Conservation (phyloP, 2,113 vertebrate genomes). For the Myotis yumanensis region DNA sequence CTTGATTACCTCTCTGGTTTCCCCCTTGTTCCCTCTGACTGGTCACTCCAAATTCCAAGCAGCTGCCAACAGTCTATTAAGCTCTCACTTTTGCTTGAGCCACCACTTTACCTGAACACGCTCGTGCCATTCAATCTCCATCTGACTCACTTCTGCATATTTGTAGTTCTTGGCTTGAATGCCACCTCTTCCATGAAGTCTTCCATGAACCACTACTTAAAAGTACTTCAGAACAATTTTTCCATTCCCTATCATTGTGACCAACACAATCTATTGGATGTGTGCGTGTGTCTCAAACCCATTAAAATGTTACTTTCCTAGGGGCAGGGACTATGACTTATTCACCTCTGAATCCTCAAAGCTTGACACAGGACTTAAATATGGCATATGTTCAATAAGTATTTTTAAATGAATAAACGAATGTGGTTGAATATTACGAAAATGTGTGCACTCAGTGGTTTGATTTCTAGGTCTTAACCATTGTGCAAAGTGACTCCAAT, state of each 20-base stretch:
- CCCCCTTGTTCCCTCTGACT: background rate
- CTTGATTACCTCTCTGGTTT: background rate
- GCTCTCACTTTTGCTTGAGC: background rate
- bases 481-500: background rate
- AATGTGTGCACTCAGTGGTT: background rate
- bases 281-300: background rate
- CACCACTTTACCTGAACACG: background rate
- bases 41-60: background rate
- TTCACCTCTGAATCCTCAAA: conserved; percentile 24
- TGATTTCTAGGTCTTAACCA: conserved; percentile 9
- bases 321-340: background rate
- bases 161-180: background rate
- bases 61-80: background rate
- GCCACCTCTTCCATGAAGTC: background rate
- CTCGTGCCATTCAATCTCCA: background rate
- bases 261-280: background rate
- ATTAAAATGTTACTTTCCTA: background rate
- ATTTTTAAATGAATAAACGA: background rate
- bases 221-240: background rate
- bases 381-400: background rate
- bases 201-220: background rate
- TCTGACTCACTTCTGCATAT: background rate
- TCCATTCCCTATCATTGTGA: background rate
- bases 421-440: background rate
- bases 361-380: background rate